A percentile compares a stretch with the other conserved stretches of the same genome.
Conservation (phyloP, 2,113 vertebrate genomes). For the Brachypodius melanocephalos region DNA sequence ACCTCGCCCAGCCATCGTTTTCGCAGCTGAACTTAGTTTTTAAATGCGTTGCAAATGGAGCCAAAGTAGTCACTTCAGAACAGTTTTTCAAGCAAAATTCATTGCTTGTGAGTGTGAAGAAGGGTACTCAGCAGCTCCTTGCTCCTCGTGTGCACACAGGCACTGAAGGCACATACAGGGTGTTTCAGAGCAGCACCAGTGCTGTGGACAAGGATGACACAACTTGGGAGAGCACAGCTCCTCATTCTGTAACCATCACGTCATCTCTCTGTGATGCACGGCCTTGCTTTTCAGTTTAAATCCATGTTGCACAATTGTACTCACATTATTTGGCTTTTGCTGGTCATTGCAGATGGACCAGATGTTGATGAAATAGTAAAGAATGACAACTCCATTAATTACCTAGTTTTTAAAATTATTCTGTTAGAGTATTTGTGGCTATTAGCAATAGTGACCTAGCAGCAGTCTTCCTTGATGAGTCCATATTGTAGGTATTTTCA, state of each 20-base stretch:
- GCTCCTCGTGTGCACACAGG: rapidly evolving
- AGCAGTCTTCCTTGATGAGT: background rate
- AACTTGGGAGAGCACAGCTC: background rate
- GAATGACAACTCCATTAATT: background rate
- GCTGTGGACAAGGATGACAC: rapidly evolving
- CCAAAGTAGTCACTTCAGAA: background rate
- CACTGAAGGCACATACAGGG: background rate
- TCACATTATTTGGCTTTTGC: background rate
- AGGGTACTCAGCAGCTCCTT: background rate
- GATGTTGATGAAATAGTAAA: background rate
- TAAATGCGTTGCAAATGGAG: background rate
- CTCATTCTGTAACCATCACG: rapidly evolving
- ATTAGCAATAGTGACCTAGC: background rate
- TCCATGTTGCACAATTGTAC: rapidly evolving
- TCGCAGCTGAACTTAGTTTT: background rate
- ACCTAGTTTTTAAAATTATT: background rate
- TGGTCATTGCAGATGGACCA: background rate
- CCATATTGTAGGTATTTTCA: background rate
- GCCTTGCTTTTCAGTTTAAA: background rate
- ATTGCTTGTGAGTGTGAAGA: background rate
- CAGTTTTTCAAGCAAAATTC: background rate
- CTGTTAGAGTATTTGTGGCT: background rate
- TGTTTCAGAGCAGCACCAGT: background rate
- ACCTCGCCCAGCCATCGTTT: background rate
- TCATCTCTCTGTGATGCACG: background rate